Evolutionary conservation across 2,113 vertebrate genomes (phyloP).

Genomic region (Brachyhypopomus gauderio): DNA sequence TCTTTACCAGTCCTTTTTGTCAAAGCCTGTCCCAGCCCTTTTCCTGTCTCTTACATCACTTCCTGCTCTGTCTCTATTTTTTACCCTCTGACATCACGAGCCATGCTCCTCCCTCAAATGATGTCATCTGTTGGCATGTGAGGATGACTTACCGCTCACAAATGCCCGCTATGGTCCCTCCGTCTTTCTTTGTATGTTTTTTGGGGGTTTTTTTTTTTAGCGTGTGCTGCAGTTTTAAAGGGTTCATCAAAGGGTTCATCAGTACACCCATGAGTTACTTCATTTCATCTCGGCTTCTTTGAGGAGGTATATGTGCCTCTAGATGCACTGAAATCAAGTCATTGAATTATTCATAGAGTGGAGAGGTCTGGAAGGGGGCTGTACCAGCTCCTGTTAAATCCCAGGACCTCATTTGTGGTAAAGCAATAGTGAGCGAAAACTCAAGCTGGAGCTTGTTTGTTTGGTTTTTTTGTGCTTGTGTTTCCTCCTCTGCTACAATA

Average conservation of each 20-base stretch:
- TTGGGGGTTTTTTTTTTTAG: slow-evolving; percentile 14
- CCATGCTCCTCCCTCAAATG: slow-evolving; percentile 32
- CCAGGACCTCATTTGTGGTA: slow-evolving; percentile 17
- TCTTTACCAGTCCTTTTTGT: slow-evolving; percentile 54
- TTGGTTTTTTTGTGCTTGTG: slow-evolving; percentile 10
- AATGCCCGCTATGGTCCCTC: slow-evolving; percentile 56
- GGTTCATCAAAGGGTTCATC: slow-evolving; percentile 56
- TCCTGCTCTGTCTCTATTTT: slow-evolving; percentile 56
- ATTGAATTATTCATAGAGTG: neutral
- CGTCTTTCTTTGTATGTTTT: slow-evolving; percentile 58
- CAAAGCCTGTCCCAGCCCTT: slow-evolving; percentile 48
- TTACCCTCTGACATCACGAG: slow-evolving; percentile 23
- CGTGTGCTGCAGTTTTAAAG: slow-evolving; percentile 60
- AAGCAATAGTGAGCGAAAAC: neutral
- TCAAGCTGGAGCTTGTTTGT: slow-evolving; percentile 1
- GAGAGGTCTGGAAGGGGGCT: neutral
- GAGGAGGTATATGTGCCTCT: slow-evolving; percentile 10
- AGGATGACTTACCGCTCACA: slow-evolving; percentile 35
- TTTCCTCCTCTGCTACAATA: neutral
- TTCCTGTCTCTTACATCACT: slow-evolving; percentile 57
- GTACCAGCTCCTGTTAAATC: neutral
- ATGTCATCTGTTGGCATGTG: slow-evolving; percentile 45
- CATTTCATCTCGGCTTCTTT: slow-evolving; percentile 17
- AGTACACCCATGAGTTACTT: neutral
- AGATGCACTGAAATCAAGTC: slow-evolving; percentile 12